These are phyloP conservation scores for Pelecanus crispus DNA, from an alignment of 2,113 vertebrate species.

Conservation along the genomic window DNA sequence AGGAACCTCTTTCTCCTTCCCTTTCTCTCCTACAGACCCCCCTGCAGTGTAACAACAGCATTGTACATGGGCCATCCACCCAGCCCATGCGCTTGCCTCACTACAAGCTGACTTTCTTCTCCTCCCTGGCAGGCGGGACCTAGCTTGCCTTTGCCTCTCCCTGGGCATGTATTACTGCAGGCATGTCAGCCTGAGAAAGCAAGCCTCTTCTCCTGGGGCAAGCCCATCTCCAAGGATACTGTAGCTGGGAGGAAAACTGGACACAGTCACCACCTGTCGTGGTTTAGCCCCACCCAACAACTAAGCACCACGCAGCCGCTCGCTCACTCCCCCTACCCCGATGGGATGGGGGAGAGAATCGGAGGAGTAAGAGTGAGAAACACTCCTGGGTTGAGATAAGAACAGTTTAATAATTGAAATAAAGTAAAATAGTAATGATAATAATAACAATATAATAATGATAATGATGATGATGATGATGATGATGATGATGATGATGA, in stretches of 20 bases:
- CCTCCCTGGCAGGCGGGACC: neutral
- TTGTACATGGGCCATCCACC: accelerated
- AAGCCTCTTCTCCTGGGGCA: neutral
- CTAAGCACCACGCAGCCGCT: too few species aligned
- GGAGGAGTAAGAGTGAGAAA: too few species aligned
- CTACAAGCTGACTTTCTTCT: neutral
- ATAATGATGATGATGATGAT: too few species aligned
- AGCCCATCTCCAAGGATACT: neutral
- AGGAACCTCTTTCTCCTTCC: neutral
- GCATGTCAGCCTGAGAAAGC: neutral
- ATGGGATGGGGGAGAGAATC: too few species aligned
- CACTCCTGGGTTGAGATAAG: too few species aligned
- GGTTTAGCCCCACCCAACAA: too few species aligned
- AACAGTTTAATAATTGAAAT: too few species aligned
- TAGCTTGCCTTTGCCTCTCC: neutral
- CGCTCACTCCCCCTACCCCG: too few species aligned
- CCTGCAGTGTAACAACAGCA: neutral
- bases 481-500: too few species aligned
- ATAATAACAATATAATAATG: too few species aligned
- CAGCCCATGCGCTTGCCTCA: neutral
- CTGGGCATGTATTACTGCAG: neutral
- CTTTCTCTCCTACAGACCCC: neutral
- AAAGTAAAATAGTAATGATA: too few species aligned
- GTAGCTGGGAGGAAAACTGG: neutral
- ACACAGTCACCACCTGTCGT: accelerated